phyloP scores from a whole-genome alignment of 2,888 invertebrate genomes.

The Notodonta dromedarius region DNA sequence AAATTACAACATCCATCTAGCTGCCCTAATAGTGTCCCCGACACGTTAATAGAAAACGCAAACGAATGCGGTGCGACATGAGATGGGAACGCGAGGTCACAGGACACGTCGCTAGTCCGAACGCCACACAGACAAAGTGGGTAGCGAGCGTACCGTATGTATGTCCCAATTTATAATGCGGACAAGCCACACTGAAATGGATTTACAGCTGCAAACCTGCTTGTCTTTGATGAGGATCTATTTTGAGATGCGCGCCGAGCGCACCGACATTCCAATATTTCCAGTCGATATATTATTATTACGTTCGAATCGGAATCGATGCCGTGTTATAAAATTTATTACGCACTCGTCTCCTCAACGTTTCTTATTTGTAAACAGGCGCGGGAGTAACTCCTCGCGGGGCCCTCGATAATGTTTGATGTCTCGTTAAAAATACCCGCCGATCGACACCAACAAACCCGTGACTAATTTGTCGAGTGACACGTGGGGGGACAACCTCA shows the following conservation, averaged over 20 bases:
- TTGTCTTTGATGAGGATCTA: slow-evolving; percentile 84
- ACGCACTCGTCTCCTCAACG: slow-evolving; percentile 76
- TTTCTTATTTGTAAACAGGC: slow-evolving; percentile 82
- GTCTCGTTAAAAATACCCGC: slow-evolving; percentile 81
- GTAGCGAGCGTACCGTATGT: slow-evolving; percentile 43
- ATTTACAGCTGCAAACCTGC: slow-evolving; percentile 84
- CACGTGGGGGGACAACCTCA: slow-evolving; percentile 63
- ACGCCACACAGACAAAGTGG: slow-evolving; percentile 48
- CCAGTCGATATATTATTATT: slow-evolving; percentile 82
- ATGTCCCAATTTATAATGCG: slow-evolving; percentile 81
- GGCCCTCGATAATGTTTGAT: slow-evolving; percentile 80
- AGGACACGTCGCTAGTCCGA: slow-evolving; percentile 51
- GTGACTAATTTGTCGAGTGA: slow-evolving; percentile 81
- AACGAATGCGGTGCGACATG: slow-evolving; percentile 68
- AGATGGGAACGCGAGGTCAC: slow-evolving; percentile 60
- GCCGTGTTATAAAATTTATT: slow-evolving; percentile 82
- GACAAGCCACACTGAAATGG: slow-evolving; percentile 82
- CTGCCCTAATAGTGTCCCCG: slow-evolving; percentile 67
- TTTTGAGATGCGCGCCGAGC: slow-evolving; percentile 79
- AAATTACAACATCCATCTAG: slow-evolving; percentile 73
- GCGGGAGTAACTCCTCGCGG: slow-evolving; percentile 69
- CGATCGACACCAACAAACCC: slow-evolving; percentile 78
- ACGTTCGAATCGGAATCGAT: slow-evolving; percentile 79
- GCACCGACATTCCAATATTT: slow-evolving; percentile 82
- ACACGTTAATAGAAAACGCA: slow-evolving; percentile 77